Conservation (phyloP, 2,888 invertebrate genomes). For the Callosobruchus maculatus region DNA sequence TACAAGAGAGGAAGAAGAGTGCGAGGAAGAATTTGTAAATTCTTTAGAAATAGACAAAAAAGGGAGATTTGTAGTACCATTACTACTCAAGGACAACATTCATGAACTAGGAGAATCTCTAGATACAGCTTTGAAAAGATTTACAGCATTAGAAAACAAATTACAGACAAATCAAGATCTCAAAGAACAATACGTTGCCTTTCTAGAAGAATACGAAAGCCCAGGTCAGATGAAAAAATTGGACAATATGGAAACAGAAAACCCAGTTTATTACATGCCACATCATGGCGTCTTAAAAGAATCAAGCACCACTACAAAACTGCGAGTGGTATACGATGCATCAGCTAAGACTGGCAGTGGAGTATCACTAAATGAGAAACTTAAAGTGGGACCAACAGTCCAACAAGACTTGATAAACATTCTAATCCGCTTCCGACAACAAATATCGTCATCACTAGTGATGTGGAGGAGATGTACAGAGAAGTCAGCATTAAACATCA, state of each 20-base stretch:
- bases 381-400: slow-evolving; percentile 13
- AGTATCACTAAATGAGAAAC: slow-evolving; percentile 16
- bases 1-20: slow-evolving; percentile 6
- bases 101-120: not conserved
- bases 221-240: slow-evolving; percentile 14
- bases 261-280: slow-evolving; percentile 11
- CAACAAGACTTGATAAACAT: slow-evolving; percentile 7
- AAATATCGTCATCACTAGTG: slow-evolving; percentile 7
- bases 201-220: slow-evolving; percentile 11
- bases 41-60: slow-evolving; percentile 1
- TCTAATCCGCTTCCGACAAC: slow-evolving; percentile 6
- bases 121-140: slow-evolving; percentile 6
- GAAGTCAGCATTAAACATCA: slow-evolving; percentile 9
- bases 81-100: slow-evolving; percentile 2
- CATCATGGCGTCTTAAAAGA: slow-evolving; percentile 21
- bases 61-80: slow-evolving; percentile 10
- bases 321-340: slow-evolving; percentile 13
- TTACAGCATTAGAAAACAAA: slow-evolving; percentile 13
- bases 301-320: slow-evolving; percentile 13
- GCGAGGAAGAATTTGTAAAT: slow-evolving; percentile 8
- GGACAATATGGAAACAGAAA: not conserved
- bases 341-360: slow-evolving; percentile 12
- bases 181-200: slow-evolving; percentile 7
- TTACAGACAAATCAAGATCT: slow-evolving; percentile 9
- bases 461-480: slow-evolving; percentile 13